Evolutionary conservation across 2,888 invertebrate genomes (phyloP).

Genomic region (Prosapia bicincta): DNA sequence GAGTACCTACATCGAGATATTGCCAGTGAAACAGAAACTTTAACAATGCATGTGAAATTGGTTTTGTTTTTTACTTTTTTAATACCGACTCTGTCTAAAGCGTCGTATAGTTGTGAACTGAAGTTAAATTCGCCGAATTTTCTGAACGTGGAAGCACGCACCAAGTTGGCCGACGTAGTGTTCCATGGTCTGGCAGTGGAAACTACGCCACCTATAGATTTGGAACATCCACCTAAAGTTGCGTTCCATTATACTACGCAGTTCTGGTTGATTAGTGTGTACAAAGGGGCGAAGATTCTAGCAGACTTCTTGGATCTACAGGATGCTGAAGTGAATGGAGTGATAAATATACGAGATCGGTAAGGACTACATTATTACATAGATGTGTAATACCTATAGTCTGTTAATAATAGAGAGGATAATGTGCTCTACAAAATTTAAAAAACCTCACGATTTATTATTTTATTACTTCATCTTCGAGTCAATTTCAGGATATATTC

Average conservation of each 20-base stretch:
- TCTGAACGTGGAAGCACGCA: constrained; percentile 49
- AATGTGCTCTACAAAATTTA: too few relatives aligned
- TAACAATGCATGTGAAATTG: too few relatives aligned
- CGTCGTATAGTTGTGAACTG: background rate
- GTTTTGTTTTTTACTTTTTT: background rate
- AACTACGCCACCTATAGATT: constrained; percentile 35
- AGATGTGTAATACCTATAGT: too few relatives aligned
- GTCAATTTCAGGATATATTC: too few relatives aligned
- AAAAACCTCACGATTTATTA: too few relatives aligned
- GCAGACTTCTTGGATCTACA: constrained; percentile 48
- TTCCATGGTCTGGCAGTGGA: constrained; percentile 53
- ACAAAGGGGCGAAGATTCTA: constrained; percentile 53
- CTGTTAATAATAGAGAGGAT: too few relatives aligned
- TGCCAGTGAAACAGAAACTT: too few relatives aligned
- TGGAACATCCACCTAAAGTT: constrained; percentile 28
- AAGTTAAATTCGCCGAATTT: background rate
- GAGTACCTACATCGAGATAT: too few relatives aligned
- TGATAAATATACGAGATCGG: constrained; percentile 58
- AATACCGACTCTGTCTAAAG: background rate
- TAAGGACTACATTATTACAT: too few relatives aligned
- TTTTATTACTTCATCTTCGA: too few relatives aligned
- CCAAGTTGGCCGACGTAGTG: constrained; percentile 54
- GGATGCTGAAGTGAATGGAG: constrained; percentile 51
- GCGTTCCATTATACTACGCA: constrained; percentile 40
- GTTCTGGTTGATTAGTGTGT: constrained; percentile 56